A percentile compares a stretch with the other conserved stretches of the same genome.
Evolutionary conservation across 1,140 invertebrate species (phyloP).

Genomic region (Homarus americanus): DNA sequence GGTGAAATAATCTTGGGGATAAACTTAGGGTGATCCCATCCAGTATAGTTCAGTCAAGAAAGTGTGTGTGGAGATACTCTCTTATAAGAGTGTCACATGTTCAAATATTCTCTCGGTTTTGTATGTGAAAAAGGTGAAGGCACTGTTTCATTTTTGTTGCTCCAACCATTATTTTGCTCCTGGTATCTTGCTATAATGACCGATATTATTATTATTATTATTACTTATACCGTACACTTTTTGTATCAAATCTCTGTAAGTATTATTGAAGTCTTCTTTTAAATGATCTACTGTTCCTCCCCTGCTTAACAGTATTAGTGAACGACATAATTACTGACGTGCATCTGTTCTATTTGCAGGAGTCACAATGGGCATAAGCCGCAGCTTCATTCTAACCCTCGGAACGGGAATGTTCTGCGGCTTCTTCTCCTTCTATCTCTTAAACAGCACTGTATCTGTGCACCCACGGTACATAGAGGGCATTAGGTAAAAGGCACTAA

Average conservation of each 20-base stretch:
- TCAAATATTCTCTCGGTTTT: not conserved
- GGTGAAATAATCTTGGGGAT: too few relatives aligned
- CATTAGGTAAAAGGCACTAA: conserved; percentile 73
- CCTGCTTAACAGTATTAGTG: not conserved
- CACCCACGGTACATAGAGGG: conserved; percentile 73
- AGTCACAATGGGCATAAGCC: conserved; percentile 61
- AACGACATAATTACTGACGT: not conserved
- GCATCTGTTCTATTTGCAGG: conserved; percentile 51
- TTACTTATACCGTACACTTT: not conserved
- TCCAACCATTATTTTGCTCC: too few relatives aligned
- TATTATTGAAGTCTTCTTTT: not conserved
- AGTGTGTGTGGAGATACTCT: too few relatives aligned
- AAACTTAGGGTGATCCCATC: too few relatives aligned
- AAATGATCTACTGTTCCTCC: too few relatives aligned
- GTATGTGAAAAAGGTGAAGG: too few relatives aligned
- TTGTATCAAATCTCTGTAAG: not conserved
- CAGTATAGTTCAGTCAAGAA: too few relatives aligned
- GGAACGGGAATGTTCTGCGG: conserved; percentile 75
- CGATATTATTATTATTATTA: not conserved
- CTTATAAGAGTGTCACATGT: not conserved
- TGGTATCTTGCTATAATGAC: too few relatives aligned
- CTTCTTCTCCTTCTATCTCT: conserved; percentile 75
- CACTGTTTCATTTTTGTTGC: too few relatives aligned
- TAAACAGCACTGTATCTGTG: conserved; percentile 74
- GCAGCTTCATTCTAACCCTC: conserved; percentile 75